Evolutionary conservation across 2,113 vertebrate species (phyloP), one percentile per base, ranked within the genome.

Genomic region (Aleadryas rufinucha): DNA sequence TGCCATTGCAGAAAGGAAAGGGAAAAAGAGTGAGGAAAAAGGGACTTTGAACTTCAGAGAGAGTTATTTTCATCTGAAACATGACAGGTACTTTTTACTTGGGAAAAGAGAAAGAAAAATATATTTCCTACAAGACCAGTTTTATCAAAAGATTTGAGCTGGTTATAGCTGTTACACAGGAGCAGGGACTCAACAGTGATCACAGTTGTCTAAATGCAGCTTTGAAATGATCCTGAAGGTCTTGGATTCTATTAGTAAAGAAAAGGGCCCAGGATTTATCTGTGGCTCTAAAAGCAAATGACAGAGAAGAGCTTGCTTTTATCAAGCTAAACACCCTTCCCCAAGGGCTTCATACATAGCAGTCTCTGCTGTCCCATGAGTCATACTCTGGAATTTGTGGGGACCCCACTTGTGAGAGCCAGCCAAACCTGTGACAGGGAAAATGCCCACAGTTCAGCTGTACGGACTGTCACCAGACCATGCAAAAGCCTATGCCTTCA

Each of bases 361-460:
- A 57, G 26, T 11, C 28, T 63, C 49, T 63, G 11, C 69, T 81
- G 42, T 41, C 20, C 45, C 28, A 6, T 9, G 6, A 81, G 10
- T 15, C 5, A 22, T n/a, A 49, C 11, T 50, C 17, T 41, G n/a
- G 45, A 7, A 0, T 22, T 61, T 50, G 16, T 0, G 0, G 24
- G 7, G 30, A 75, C 10, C 4, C 7, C 11, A 18, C 10, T 21
- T 33, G 12, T 30, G 49, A 60, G 37, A 76, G 9, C 15, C 57
- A 72, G 31, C 14, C 72, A 81, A 50, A 84, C 7, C 24, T 13
- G 3, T 53, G 53, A 21, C 12, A 26, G 26, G 90, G 33, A 39
- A 52, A 18, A 39, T 11, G 19, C 8, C 17, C 13, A 13, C 18
- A 28, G 45, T 26, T 54, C 47, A 71, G 54, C 33, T 50, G 24